Percentiles rank a stretch among this genome's conserved stretches.
Conservation (phyloP, 2,797 vertebrate genomes). For the Cossypha heuglini region DNA sequence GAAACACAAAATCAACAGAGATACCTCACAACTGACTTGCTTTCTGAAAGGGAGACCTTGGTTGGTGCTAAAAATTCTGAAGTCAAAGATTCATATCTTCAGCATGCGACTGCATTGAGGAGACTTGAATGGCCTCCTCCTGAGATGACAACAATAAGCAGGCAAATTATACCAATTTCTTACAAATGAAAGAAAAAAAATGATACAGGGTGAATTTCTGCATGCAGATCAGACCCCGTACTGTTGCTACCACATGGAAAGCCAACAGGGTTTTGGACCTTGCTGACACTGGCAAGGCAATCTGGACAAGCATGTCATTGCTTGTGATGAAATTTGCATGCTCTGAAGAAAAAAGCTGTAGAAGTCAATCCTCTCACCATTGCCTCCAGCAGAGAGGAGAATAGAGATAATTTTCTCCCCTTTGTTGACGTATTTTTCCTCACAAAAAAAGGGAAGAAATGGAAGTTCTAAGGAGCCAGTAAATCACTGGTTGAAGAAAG, state of each 20-base stretch:
- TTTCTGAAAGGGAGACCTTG: background rate
- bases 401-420: background rate
- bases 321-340: background rate
- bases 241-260: background rate
- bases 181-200: background rate
- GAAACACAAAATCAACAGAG: background rate
- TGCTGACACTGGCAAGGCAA: background rate
- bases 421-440: background rate
- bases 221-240: accelerated
- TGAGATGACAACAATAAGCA: background rate
- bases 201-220: background rate
- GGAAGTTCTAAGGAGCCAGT: background rate
- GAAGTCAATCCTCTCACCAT: background rate
- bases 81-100: background rate
- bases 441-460: background rate
- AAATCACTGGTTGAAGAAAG: background rate
- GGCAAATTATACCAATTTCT: background rate
- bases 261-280: background rate
- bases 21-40: background rate
- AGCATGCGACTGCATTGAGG: background rate
- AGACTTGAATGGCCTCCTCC: background rate
- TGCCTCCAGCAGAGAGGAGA: background rate
- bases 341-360: background rate
- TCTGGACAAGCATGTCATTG: background rate
- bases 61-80: background rate